Evolutionary conservation across 2,888 invertebrate genomes (phyloP).

Genomic region (Chelonus formosanus): DNA sequence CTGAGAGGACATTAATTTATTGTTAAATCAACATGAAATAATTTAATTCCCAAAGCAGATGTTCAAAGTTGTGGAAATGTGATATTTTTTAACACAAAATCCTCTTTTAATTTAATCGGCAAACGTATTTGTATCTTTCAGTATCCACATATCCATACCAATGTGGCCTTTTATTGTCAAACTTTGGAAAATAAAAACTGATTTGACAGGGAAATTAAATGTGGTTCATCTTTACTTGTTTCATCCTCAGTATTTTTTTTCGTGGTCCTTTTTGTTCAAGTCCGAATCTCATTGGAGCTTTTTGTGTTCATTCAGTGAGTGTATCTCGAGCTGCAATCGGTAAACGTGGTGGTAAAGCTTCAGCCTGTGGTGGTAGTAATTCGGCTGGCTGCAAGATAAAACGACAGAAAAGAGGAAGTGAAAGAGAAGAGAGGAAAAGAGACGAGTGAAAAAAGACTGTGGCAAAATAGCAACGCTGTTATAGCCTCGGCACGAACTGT

Average conservation of each 20-base stretch:
- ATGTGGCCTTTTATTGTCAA: background rate
- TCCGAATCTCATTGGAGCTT: conserved; percentile 17
- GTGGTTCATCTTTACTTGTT: background rate
- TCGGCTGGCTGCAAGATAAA: conserved; percentile 37
- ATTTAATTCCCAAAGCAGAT: no score
- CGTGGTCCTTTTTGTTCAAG: background rate
- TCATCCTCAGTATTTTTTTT: background rate
- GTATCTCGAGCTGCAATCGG: conserved; percentile 55
- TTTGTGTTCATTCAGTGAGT: conserved; percentile 30
- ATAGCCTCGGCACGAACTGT: conserved; percentile 61
- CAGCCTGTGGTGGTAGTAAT: conserved; percentile 41
- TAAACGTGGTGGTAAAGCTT: conserved; percentile 34
- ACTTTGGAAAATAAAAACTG: background rate
- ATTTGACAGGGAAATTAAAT: conserved; percentile 10
- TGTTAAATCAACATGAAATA: no score
- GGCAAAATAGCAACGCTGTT: conserved; percentile 61
- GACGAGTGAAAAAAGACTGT: conserved; percentile 41
- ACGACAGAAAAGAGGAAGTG: conserved; percentile 33
- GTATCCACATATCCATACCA: no score
- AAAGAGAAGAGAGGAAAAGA: conserved; percentile 37
- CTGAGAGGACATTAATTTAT: no score
- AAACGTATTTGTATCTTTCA: no score
- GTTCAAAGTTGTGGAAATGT: no score
- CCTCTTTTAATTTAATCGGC: no score
- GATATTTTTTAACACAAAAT: no score